A percentile compares a stretch with the other conserved stretches of the same genome.
Conservation (phyloP, 2,113 vertebrate genomes). For the Prinia subflava region DNA sequence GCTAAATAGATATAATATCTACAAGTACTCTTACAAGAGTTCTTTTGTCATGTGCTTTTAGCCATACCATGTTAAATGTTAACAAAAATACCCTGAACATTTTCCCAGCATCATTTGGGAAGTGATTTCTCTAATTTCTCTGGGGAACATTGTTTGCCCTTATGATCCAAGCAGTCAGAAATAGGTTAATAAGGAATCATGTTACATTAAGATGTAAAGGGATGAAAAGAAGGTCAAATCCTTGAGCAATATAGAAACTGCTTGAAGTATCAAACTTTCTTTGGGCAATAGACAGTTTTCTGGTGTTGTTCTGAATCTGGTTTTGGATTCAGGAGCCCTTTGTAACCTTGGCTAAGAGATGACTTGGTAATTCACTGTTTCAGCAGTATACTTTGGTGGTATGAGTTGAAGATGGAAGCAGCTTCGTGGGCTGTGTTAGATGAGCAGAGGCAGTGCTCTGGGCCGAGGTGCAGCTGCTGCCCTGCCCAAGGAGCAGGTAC, state of each 20-base stretch:
- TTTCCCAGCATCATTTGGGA: background rate
- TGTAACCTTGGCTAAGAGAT: background rate
- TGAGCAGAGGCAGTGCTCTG: background rate
- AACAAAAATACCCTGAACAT: background rate
- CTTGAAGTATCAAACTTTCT: background rate
- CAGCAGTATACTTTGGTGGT: background rate
- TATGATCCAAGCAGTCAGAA: background rate
- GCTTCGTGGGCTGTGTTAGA: background rate
- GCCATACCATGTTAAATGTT: background rate
- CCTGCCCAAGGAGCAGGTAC: background rate
- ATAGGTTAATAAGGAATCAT: background rate
- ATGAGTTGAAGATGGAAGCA: background rate
- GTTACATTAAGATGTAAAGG: background rate
- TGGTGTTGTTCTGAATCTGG: background rate
- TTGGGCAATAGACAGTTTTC: background rate
- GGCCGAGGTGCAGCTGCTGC: fast-evolving
- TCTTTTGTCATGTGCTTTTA: background rate
- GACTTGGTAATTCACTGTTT: background rate
- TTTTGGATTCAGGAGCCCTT: background rate
- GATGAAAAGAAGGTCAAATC: background rate
- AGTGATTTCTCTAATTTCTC: background rate
- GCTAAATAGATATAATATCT: background rate
- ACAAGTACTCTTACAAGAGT: background rate
- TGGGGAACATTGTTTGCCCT: background rate
- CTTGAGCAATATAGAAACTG: background rate